A percentile compares a stretch with the other conserved stretches of the same genome.
phyloP scores from a whole-genome alignment of 2,113 vertebrate species.

The Raja brachyura region DNA sequence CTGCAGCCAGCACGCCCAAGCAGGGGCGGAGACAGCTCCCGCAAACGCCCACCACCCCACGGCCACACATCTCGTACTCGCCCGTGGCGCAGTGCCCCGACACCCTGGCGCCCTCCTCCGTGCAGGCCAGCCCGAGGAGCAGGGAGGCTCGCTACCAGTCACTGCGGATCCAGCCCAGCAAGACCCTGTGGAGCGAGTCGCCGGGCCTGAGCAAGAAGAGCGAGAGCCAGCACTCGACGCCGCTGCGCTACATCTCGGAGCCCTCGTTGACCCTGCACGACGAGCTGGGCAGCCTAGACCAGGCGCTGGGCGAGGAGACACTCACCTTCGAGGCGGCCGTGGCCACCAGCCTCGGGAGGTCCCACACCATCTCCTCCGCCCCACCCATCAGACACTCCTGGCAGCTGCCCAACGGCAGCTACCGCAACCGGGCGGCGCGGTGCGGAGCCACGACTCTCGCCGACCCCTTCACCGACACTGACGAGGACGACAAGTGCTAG shows the following conservation, averaged over 20 bases:
- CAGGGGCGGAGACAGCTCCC: slow-evolving; percentile 86
- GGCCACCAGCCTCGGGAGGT: slow-evolving; percentile 79
- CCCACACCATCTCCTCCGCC: slow-evolving; percentile 82
- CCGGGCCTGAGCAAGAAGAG: slow-evolving; percentile 52
- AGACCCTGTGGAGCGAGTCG: slow-evolving; percentile 54
- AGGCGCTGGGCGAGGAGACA: slow-evolving; percentile 72
- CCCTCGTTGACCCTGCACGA: slow-evolving; percentile 84
- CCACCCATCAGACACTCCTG: slow-evolving; percentile 85
- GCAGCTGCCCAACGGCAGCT: slow-evolving; percentile 93
- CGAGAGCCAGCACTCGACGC: slow-evolving; percentile 64
- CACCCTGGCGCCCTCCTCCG: slow-evolving; percentile 54
- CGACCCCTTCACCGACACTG: slow-evolving; percentile 84
- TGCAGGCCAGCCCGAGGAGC: slow-evolving; percentile 50
- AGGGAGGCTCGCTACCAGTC: slow-evolving; percentile 52
- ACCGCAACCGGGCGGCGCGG: slow-evolving; percentile 64
- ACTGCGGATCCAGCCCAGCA: slow-evolving; percentile 47
- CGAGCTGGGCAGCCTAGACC: slow-evolving; percentile 69
- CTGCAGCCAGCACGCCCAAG: slow-evolving; percentile 76
- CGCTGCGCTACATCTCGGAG: slow-evolving; percentile 91
- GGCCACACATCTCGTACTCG: slow-evolving; percentile 87
- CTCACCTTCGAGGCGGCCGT: slow-evolving; percentile 91
- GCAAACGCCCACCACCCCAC: slow-evolving; percentile 80
- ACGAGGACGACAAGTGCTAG: slow-evolving; percentile 92
- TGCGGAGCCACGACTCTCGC: slow-evolving; percentile 41
- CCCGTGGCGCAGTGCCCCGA: slow-evolving; percentile 70